Conservation (phyloP, 2,113 vertebrate species). For the Accipiter virgatus region DNA sequence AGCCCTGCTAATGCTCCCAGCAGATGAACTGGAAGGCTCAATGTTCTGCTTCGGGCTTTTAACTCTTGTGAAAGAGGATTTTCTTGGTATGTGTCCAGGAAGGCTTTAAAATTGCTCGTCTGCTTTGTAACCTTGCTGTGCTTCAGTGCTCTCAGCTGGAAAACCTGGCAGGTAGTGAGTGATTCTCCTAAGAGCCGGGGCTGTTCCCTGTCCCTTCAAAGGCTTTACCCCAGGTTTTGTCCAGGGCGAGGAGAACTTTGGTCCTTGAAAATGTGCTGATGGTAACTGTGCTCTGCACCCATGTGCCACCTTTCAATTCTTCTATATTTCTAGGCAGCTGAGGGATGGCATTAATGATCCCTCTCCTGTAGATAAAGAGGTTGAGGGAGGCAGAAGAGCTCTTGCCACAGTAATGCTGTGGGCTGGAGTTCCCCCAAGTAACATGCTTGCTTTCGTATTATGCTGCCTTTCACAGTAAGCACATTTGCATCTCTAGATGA, state of each 20-base stretch:
- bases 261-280: neutral
- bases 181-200: neutral
- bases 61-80: neutral
- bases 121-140: neutral
- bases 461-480: neutral
- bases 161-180: neutral
- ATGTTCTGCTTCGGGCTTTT: neutral
- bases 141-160: neutral
- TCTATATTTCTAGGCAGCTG: neutral
- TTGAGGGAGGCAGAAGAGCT: neutral
- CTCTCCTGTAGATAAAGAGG: neutral
- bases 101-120: neutral
- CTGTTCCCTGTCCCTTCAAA: neutral
- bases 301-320: neutral
- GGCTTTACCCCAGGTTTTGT: neutral
- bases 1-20: neutral
- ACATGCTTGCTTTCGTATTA: accelerated
- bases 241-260: neutral
- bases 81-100: neutral
- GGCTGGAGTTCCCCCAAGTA: neutral
- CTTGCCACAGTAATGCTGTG: neutral
- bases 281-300: neutral
- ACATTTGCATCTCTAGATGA: neutral
- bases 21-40: neutral
- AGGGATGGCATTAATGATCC: neutral